Percentiles rank a stretch among this genome's conserved stretches.
These are phyloP conservation scores for Agelastica alni DNA, from an alignment of 2,888 invertebrate species.

Conservation along the genomic window DNA sequence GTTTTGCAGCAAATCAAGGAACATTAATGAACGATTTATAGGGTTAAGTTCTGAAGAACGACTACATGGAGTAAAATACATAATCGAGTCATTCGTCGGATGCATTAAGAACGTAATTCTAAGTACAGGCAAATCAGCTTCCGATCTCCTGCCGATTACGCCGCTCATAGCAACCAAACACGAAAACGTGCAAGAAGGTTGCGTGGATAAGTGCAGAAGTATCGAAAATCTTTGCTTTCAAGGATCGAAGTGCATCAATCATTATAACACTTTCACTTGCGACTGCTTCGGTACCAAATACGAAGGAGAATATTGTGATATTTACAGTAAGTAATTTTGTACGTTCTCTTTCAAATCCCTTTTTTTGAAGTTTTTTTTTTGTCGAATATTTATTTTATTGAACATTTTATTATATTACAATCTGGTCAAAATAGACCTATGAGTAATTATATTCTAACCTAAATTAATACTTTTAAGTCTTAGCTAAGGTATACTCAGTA, in stretches of 20 bases:
- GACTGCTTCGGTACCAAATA: slow-evolving; percentile 92
- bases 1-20: too few species aligned
- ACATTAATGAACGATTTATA: too few species aligned
- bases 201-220: slow-evolving; percentile 81
- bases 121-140: slow-evolving; percentile 84
- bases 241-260: slow-evolving; percentile 88
- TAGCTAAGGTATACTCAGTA: too few species aligned
- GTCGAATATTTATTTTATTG: background rate
- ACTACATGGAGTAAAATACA: slow-evolving; percentile 87
- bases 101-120: slow-evolving; percentile 87
- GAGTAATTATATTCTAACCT: too few species aligned
- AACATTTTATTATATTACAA: too few species aligned
- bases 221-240: slow-evolving; percentile 84
- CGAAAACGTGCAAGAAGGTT: slow-evolving; percentile 88
- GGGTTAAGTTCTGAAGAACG: slow-evolving; percentile 87
- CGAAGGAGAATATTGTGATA: slow-evolving; percentile 90
- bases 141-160: slow-evolving; percentile 78
- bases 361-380: too few species aligned
- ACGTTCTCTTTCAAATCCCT: too few species aligned
- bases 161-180: slow-evolving; percentile 86
- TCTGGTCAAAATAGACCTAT: too few species aligned
- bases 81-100: slow-evolving; percentile 90
- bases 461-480: too few species aligned
- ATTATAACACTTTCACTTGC: slow-evolving; percentile 86
- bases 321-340: slow-evolving; percentile 85